Conservation (phyloP, 2,888 invertebrate genomes). For the Campoplex nolae region DNA sequence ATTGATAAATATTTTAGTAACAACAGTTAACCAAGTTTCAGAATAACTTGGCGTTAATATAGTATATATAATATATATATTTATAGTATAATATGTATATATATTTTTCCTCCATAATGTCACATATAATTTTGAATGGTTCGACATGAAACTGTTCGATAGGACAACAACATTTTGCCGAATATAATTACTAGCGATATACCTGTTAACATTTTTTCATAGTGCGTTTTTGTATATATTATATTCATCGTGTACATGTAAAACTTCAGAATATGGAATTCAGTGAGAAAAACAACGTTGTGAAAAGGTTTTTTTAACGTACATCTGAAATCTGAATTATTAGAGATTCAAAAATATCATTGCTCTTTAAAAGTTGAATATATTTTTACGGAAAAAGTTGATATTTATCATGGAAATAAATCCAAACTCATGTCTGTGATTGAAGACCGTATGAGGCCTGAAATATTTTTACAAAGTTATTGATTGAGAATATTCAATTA, state of each 20-base stretch:
- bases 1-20: slow-evolving; percentile 58
- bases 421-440: neutral
- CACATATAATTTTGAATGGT: slow-evolving; percentile 32
- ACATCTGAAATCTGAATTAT: neutral
- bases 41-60: slow-evolving; percentile 39
- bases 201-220: neutral
- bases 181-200: slow-evolving; percentile 23
- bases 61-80: slow-evolving; percentile 41
- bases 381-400: neutral
- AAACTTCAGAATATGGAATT: neutral
- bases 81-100: slow-evolving; percentile 37
- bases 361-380: neutral
- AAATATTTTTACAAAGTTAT: slow-evolving; percentile 17
- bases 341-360: neutral
- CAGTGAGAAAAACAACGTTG: neutral
- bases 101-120: slow-evolving; percentile 27
- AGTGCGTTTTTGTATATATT: neutral
- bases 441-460: neutral
- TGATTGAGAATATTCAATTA: neutral
- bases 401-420: neutral
- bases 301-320: neutral
- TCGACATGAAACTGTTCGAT: slow-evolving; percentile 17
- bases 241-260: neutral
- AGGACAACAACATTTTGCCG: slow-evolving; percentile 27
- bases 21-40: slow-evolving; percentile 61